Conservation (phyloP, 2,113 vertebrate genomes). For the Pimephales promelas region DNA sequence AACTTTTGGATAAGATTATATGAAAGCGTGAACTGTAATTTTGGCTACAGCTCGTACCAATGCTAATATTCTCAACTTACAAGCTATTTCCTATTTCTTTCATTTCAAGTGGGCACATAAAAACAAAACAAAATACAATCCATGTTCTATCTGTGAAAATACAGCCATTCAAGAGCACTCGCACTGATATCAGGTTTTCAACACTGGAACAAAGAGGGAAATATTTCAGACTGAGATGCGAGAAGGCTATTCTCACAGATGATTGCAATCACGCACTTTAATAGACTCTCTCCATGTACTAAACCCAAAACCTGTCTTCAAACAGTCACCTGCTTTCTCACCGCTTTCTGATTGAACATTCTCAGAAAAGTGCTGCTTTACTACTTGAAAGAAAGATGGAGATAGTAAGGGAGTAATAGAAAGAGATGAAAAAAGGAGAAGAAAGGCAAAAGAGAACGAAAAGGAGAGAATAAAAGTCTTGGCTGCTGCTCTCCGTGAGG, state of each 20-base stretch:
- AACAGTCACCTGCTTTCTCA: not conserved
- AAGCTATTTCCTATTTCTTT: not conserved
- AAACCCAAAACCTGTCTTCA: not conserved
- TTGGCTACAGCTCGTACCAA: not conserved
- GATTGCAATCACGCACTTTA: conserved; percentile 12
- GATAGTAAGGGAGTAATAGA: conserved; percentile 33
- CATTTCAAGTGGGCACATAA: not conserved
- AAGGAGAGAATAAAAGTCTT: not conserved
- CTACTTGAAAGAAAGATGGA: conserved; percentile 28
- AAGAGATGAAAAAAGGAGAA: conserved; percentile 1
- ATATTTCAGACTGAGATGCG: not conserved
- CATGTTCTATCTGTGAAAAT: not conserved
- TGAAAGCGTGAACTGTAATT: not conserved
- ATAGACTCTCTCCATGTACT: conserved; percentile 20
- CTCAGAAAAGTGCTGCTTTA: conserved; percentile 16
- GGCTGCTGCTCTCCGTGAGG: not conserved
- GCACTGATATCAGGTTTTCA: not conserved
- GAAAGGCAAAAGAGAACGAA: not conserved
- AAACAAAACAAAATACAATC: not conserved
- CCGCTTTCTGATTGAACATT: conserved; percentile 40
- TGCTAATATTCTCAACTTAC: not conserved
- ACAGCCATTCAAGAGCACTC: not conserved
- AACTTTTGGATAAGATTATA: not conserved
- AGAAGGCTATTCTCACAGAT: not conserved
- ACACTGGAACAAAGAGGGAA: not conserved